These are phyloP conservation scores for Drosophila mimica DNA, from an alignment of 2,888 invertebrate genomes.

Conservation along the genomic window DNA sequence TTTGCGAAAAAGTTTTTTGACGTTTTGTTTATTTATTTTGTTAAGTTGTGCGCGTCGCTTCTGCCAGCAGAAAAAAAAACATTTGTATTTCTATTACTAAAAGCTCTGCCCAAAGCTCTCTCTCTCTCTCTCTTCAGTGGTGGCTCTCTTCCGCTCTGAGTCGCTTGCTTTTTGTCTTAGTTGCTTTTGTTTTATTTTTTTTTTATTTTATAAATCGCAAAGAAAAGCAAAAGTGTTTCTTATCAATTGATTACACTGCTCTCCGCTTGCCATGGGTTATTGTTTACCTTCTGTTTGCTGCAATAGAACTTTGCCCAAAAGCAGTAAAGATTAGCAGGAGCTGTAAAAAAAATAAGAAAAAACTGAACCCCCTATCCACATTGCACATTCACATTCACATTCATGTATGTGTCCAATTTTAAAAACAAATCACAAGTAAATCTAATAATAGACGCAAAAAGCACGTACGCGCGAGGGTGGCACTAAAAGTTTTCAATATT, in stretches of 20 bases:
- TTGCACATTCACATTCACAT: conserved; percentile 1
- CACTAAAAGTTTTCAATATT: not conserved
- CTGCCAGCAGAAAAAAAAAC: conserved; percentile 3
- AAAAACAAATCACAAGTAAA: conserved; percentile 4
- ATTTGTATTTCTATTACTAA: conserved; percentile 25
- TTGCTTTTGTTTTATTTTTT: conserved; percentile 11
- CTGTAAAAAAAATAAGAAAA: conserved; percentile 52
- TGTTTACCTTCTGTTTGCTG: conserved; percentile 6
- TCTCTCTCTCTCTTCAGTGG: not conserved
- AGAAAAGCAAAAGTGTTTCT: conserved; percentile 76
- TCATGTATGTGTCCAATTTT: conserved; percentile 3
- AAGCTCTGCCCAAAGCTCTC: conserved; percentile 56
- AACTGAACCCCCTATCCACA: conserved; percentile 1
- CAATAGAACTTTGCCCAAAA: conserved; percentile 70
- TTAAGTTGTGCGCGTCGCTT: conserved; percentile 57
- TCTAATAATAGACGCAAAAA: conserved; percentile 15
- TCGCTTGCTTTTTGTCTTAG: not conserved
- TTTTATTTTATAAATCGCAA: conserved; percentile 35
- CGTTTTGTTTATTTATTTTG: conserved; percentile 81
- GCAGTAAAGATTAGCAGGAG: conserved; percentile 64
- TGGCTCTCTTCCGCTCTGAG: not conserved
- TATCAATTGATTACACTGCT: conserved; percentile 53
- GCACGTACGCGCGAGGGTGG: conserved; percentile 28
- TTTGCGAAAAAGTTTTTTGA: conserved; percentile 82
- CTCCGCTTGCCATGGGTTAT: conserved; percentile 4